Percentiles rank a stretch among this genome's conserved stretches.
These are phyloP conservation scores for Cyclina sinensis DNA, from an alignment of 1,140 invertebrate species.

Conservation along the genomic window DNA sequence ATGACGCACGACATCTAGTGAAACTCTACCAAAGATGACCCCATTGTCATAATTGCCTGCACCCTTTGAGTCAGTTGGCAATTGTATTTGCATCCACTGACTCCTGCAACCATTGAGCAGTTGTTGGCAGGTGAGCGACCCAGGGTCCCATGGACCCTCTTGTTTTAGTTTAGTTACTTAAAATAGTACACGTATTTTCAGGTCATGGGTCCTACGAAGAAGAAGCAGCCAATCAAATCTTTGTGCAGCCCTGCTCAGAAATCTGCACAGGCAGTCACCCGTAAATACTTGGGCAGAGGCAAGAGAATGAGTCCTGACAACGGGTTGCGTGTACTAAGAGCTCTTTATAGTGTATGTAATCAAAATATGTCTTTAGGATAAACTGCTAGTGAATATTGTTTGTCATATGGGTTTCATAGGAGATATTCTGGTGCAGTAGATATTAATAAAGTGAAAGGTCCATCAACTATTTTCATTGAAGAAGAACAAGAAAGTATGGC, in stretches of 20 bases:
- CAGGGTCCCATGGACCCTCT: too few relatives aligned
- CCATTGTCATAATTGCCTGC: too few relatives aligned
- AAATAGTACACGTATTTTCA: too few relatives aligned
- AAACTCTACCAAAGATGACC: too few relatives aligned
- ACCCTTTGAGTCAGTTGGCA: too few relatives aligned
- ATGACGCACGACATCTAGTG: too few relatives aligned
- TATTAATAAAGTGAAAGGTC: conserved; percentile 54
- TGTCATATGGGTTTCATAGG: conserved; percentile 53
- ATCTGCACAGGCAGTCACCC: conserved; percentile 1
- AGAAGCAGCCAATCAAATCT: not conserved
- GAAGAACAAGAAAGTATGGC: conserved; percentile 63
- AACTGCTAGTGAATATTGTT: conserved; percentile 24
- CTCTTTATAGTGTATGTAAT: conserved; percentile 5
- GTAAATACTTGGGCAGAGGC: conserved; percentile 12
- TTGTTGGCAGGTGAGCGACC: too few relatives aligned
- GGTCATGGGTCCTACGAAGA: not conserved
- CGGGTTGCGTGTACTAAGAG: not conserved
- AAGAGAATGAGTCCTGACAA: conserved; percentile 20
- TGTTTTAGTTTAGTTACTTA: too few relatives aligned
- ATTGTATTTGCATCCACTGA: too few relatives aligned
- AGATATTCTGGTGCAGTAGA: conserved; percentile 45
- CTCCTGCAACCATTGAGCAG: too few relatives aligned
- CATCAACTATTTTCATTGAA: conserved; percentile 41
- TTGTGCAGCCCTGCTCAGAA: not conserved
- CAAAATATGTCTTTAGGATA: conserved; percentile 41